These are phyloP conservation scores for Hofmannophila pseudospretella DNA, from an alignment of 2,888 invertebrate species.

Conservation along the genomic window DNA sequence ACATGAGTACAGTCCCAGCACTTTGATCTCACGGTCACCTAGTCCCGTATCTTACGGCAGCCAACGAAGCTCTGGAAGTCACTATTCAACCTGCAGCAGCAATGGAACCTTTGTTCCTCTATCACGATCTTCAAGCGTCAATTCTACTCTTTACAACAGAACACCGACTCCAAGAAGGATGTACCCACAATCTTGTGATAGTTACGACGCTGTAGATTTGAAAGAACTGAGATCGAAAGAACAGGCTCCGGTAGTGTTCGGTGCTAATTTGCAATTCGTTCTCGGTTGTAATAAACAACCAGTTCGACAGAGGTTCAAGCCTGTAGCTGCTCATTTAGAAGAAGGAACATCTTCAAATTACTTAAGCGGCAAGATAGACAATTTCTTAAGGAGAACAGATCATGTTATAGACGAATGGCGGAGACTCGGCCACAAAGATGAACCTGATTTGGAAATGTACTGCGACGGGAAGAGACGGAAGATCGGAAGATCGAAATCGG, in stretches of 20 bases:
- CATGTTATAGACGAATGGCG: constrained; percentile 94
- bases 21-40: constrained; percentile 74
- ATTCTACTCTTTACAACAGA: constrained; percentile 53
- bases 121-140: constrained; percentile 63
- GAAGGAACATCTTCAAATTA: constrained; percentile 87
- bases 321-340: constrained; percentile 87
- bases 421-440: constrained; percentile 80
- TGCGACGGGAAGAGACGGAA: constrained; percentile 49
- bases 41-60: constrained; percentile 73
- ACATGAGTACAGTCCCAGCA: constrained; percentile 47
- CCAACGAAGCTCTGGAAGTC: constrained; percentile 57
- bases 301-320: constrained; percentile 81
- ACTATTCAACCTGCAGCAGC: constrained; percentile 70
- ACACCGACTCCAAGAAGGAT: constrained; percentile 81
- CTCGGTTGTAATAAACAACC: constrained; percentile 85
- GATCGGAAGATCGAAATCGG: constrained; percentile 82
- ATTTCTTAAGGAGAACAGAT: constrained; percentile 89
- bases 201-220: constrained; percentile 65
- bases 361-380: constrained; percentile 85
- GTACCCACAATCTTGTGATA: constrained; percentile 80
- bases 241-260: constrained; percentile 87
- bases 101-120: constrained; percentile 61
- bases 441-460: constrained; percentile 54
- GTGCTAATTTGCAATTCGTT: constrained; percentile 88
- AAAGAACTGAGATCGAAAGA: constrained; percentile 81